Evolutionary conservation across 2,888 invertebrate species (phyloP).

Genomic region (Aproaerema taeniolella): DNA sequence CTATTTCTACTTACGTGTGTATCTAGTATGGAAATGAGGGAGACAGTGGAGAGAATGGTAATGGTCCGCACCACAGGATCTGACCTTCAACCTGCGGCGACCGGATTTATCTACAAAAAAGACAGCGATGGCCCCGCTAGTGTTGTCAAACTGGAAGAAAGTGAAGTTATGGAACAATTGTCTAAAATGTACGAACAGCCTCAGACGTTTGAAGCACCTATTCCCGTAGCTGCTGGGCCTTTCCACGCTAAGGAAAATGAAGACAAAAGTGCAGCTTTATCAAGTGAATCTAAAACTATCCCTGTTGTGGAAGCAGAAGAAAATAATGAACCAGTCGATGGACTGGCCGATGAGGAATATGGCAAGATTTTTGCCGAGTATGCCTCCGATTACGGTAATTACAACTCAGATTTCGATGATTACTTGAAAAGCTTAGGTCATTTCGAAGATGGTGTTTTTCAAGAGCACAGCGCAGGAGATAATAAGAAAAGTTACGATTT

Average conservation of each 20-base stretch:
- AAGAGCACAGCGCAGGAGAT: constrained; percentile 53
- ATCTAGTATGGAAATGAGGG: constrained; percentile 63
- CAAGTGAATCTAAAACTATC: constrained; percentile 42
- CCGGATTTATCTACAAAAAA: constrained; percentile 76
- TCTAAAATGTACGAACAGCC: constrained; percentile 55
- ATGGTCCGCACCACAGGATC: constrained; percentile 75
- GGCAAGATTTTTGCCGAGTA: constrained; percentile 47
- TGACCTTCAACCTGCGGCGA: constrained; percentile 78
- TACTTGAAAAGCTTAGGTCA: constrained; percentile 48
- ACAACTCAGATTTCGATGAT: constrained; percentile 50
- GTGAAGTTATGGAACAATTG: constrained; percentile 61
- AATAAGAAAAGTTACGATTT: constrained; percentile 58
- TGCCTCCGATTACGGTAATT: constrained; percentile 48
- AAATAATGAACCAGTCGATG: constrained; percentile 38
- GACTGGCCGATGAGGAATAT: constrained; percentile 51
- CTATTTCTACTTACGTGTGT: constrained; percentile 38
- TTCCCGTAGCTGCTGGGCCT: constrained; percentile 40
- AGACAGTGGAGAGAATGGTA: constrained; percentile 71
- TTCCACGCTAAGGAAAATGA: constrained; percentile 45
- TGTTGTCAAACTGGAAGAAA: constrained; percentile 64
- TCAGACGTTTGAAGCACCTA: constrained; percentile 47
- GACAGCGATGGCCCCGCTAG: constrained; percentile 64
- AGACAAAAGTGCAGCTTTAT: constrained; percentile 41
- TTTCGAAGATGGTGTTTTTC: constrained; percentile 41
- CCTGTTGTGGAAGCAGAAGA: constrained; percentile 57